Evolutionary conservation across 2,797 vertebrate genomes (phyloP).

Genomic region (Cottoperca gobio): DNA sequence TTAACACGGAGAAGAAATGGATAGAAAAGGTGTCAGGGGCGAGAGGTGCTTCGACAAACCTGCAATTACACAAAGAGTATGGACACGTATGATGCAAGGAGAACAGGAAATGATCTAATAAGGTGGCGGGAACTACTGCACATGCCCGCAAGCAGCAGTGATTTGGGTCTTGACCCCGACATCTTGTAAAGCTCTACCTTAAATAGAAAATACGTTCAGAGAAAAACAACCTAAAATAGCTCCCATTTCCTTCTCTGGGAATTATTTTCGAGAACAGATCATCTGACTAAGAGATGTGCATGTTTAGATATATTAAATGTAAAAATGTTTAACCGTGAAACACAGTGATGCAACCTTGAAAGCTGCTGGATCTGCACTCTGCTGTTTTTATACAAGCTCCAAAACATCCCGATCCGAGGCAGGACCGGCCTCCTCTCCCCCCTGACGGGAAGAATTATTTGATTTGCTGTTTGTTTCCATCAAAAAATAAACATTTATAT

Average conservation of each 20-base stretch:
- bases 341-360: slow-evolving; percentile 8
- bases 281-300: not conserved
- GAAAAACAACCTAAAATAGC: slow-evolving; percentile 32
- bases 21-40: not conserved
- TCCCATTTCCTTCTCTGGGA: not conserved
- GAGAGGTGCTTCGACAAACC: slow-evolving; percentile 2
- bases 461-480: slow-evolving; percentile 37
- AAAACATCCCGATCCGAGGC: slow-evolving; percentile 15
- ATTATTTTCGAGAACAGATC: too few species aligned
- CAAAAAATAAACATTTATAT: slow-evolving; percentile 68
- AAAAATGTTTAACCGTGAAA: not conserved
- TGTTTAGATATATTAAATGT: slow-evolving; percentile 15
- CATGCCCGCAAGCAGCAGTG: slow-evolving; percentile 14
- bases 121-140: not conserved
- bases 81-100: not conserved
- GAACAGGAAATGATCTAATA: slow-evolving; percentile 4
- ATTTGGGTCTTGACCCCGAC: slow-evolving; percentile 39
- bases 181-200: slow-evolving; percentile 23
- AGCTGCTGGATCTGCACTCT: not conserved
- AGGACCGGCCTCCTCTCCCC: slow-evolving; percentile 28
- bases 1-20: slow-evolving; percentile 19
- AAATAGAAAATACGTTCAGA: slow-evolving; percentile 14
- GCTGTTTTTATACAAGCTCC: not conserved
- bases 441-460: slow-evolving; percentile 21
- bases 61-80: slow-evolving; percentile 7